Evolutionary conservation across 2,888 invertebrate genomes (phyloP).

Genomic region (Stenotaenia linearis): DNA sequence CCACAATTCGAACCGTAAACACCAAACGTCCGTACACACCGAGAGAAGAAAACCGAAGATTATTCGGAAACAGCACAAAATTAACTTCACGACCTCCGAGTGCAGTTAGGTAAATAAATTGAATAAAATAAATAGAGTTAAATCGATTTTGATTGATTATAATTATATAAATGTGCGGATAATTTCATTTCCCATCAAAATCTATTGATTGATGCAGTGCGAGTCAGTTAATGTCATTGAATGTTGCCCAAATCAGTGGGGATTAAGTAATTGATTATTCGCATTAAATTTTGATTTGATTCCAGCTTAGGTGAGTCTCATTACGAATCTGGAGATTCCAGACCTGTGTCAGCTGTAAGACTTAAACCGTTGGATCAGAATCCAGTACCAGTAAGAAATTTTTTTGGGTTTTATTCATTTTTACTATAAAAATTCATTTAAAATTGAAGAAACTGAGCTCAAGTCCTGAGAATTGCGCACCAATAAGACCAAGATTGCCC

Average conservation of each 20-base stretch:
- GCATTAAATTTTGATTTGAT: background rate
- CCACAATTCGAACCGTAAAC: conserved; percentile 57
- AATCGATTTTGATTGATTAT: no score
- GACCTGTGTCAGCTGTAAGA: conserved; percentile 24
- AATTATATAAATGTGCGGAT: no score
- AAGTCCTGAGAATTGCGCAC: background rate
- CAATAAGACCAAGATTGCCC: conserved; percentile 2
- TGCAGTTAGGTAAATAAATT: conserved; percentile 66
- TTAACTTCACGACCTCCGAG: conserved; percentile 60
- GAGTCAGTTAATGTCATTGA: background rate
- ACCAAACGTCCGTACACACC: conserved; percentile 83
- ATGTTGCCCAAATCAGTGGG: background rate
- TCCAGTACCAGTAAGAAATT: background rate
- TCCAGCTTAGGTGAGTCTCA: conserved; percentile 26
- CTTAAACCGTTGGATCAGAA: conserved; percentile 31
- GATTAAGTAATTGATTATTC: background rate
- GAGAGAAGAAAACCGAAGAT: conserved; percentile 67
- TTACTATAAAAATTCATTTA: background rate
- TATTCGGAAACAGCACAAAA: conserved; percentile 57
- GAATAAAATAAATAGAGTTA: no score
- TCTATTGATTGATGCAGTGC: background rate
- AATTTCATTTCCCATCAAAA: no score
- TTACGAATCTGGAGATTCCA: conserved; percentile 29
- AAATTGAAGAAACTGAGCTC: background rate
- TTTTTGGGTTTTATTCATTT: background rate